Base-by-base conservation (phyloP, 2,888 invertebrate genomes). In the Entomobrya multifasciata region DNA sequence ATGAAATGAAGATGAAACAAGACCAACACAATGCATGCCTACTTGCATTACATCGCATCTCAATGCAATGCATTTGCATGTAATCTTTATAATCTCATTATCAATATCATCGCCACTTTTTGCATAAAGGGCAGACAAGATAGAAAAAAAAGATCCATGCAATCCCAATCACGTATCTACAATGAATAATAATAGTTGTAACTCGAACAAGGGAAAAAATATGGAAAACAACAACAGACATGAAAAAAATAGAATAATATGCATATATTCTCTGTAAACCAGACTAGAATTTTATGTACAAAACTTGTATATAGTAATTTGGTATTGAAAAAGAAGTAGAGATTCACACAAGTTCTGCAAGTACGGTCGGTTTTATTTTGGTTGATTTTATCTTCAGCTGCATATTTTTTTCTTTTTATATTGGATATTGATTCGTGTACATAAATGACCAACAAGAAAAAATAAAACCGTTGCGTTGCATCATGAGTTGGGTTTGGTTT, bases 61-160 rank as follows among this genome's bases (percentile, higher is more conserved):
- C n/a, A n/a, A n/a, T 83, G 83, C 60, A 76, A 76, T 83, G n/a
- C n/a, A n/a, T n/a, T n/a, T n/a, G n/a, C 76, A 52, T 52, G 36
- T 44, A 74, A 74, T 76, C 76, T 57, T 67, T 55, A 72, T 70
- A 85, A 85, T 85, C 85, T 79, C 72, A 72, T 78, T 70, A 77
- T 74, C 70, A 47, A 11, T 47, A 70, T 47, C 55, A 74, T 52
- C 74, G 30, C 20, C 52, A 74, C n/a, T n/a, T n/a, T 15, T 44
- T 49, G 36, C 55, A 74, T n/a, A 36, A 13, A 52, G 30, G 36
- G 74, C 55, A 74, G 55, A 74, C 74, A 70, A n/a, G 47, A n/a
- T n/a, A n/a, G n/a, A 25, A 27, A 25, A 70, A 49, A 13, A 76
- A 22, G 67, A 77, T 17, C 22, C 0, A 41, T 44, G 65, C n/a